Evolutionary conservation across 2,797 vertebrate species (phyloP), one percentile per base, ranked within the genome.

Genomic region (Sylvilagus floridanus): DNA sequence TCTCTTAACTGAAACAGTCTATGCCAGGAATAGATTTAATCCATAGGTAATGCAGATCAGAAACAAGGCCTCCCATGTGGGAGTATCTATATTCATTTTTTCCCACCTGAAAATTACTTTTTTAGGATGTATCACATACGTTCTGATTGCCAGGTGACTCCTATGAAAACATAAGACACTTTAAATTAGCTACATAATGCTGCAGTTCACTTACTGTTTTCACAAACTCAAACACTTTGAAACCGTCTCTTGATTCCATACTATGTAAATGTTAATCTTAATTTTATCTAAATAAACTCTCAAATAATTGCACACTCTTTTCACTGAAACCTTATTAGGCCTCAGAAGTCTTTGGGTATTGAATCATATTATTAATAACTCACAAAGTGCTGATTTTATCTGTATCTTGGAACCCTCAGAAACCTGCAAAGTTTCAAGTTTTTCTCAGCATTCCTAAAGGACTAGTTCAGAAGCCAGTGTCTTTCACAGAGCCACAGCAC

Each of bases 81-180:
- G 84, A 81, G 32, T 14, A 77, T 16, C 22, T 93, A 11, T 50
- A 52, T 62, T 92, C 22, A 73, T 30, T 77, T 84, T 95, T 95
- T 88, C 50, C 77, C 5, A 69, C 77, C 11, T 84, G 47, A 91
- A 94, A 93, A 88, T 90, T 84, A 87, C n/a, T 77, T 87, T 54
- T 35, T 78, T 72, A 83, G 65, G 72, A 85, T 65, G 75, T 28
- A 69, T 17, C 35, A 77, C 12, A 47, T 52, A 65, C 52, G 12
- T 88, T 50, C 16, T 69, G 68, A 63, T 84, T 94, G 47, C 76
- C 32, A 78, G 12, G 21, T 30, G 30, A 84, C 7, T 83, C 52
- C 47, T 37, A 16, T 26, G 26, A 68, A 94, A 89, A 17, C 54
- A 69, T 19, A 78, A 73, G 32, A 28, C 54, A 76, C 6, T 35